Evolutionary conservation across 2,113 vertebrate genomes (phyloP).

Genomic region (Periophthalmus modestus): DNA sequence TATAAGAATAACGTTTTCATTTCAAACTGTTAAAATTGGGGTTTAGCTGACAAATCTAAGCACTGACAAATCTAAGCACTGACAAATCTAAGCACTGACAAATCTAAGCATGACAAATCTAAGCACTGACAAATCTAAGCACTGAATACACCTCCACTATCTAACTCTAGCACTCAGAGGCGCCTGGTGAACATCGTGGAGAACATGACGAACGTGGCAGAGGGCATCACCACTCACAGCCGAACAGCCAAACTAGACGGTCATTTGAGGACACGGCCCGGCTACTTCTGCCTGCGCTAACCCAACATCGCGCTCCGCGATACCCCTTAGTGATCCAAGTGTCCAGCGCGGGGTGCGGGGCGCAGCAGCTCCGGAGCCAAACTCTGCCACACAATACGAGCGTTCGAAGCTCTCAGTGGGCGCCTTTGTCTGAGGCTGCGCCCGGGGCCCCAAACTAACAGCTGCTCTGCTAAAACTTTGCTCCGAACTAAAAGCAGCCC

Average conservation of each 20-base stretch:
- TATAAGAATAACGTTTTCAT: too few relatives aligned
- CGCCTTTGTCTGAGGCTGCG: constrained; percentile 66
- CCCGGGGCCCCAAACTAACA: constrained; percentile 27
- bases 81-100: too few relatives aligned
- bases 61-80: too few relatives aligned
- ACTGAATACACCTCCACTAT: too few relatives aligned
- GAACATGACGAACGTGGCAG: neutral
- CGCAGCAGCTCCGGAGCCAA: neutral
- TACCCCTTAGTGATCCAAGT: neutral
- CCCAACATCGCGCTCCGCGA: neutral
- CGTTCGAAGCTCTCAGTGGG: constrained; percentile 43
- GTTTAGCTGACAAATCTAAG: too few relatives aligned
- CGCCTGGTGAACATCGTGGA: too few relatives aligned
- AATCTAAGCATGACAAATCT: too few relatives aligned
- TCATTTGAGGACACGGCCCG: constrained; percentile 39
- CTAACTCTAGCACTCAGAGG: too few relatives aligned
- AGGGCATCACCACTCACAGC: neutral
- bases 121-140: too few relatives aligned
- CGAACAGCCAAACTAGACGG: constrained; percentile 31
- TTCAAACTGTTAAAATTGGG: too few relatives aligned
- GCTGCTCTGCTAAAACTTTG: constrained; percentile 38
- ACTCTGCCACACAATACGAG: constrained; percentile 52
- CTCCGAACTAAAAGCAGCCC: neutral
- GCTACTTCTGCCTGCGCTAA: neutral
- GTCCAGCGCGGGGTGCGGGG: neutral